Evolutionary conservation across 2,797 vertebrate genomes (phyloP).

Genomic region (Lagorchestes hirsutus): DNA sequence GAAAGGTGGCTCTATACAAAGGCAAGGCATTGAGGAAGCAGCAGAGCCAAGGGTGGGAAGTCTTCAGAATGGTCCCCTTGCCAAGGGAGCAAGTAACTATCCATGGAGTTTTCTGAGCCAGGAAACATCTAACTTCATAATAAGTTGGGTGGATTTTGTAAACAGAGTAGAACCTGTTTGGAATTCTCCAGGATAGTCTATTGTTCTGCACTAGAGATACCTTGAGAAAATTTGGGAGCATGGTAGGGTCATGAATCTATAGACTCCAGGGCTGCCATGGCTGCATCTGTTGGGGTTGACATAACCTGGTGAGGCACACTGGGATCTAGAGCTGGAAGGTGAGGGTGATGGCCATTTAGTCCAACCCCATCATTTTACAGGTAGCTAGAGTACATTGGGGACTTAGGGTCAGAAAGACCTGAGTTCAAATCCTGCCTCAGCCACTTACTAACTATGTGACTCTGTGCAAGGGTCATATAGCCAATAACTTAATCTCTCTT

Average conservation of each 20-base stretch:
- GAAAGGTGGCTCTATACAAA: background rate
- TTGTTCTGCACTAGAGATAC: background rate
- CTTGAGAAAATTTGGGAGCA: background rate
- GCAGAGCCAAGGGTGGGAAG: background rate
- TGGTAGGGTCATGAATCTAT: rapidly evolving
- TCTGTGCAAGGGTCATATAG: background rate
- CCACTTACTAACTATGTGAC: background rate
- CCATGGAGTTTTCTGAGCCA: too few species aligned
- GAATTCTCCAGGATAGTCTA: background rate
- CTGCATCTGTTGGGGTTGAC: background rate
- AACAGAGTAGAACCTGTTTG: background rate
- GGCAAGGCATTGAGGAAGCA: background rate
- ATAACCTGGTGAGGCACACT: background rate
- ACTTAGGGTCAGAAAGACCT: background rate
- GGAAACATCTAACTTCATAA: rapidly evolving
- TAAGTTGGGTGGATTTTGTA: rapidly evolving
- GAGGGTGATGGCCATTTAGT: background rate
- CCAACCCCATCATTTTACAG: background rate
- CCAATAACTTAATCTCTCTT: background rate
- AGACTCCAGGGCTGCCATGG: background rate
- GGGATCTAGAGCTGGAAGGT: background rate
- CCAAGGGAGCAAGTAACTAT: background rate
- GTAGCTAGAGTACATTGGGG: background rate
- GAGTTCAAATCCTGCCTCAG: background rate
- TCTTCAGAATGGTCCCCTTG: background rate